Base-by-base conservation (phyloP, 2,113 vertebrate genomes). In the Lamprotornis superbus region DNA sequence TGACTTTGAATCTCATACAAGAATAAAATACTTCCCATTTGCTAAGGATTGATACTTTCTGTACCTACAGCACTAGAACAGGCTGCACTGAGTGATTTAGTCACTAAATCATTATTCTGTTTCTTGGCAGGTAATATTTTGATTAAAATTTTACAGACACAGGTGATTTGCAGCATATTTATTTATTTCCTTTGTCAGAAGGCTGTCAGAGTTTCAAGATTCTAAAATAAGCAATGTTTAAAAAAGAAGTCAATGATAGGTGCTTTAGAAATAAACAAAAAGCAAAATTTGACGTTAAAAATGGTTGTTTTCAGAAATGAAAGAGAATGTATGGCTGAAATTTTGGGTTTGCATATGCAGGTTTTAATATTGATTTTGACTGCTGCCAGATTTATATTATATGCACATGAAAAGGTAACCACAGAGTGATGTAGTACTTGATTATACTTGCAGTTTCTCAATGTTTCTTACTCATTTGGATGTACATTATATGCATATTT, bases 71-170 rank as follows among this genome's bases (percentile, higher is more conserved):
- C 52, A 49, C 19, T 57, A 33, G 25, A 93, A 84, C 46, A 76
- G 44, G 21, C 40, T 87, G 28, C 37, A 61, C 16, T 11, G 60
- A 71, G 28, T 40, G 53, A 68, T 93, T 93, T 73, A 81, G 37
- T 82, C 60, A 78, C 71, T 56, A 77, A 83, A 77, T 56, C 42
- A 77, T 77, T 90, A 56, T 83, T 90, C 64, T 65, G 4, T 68
- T 91, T 87, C 80, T 93, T 89, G 77, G 35, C 61, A 79, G 65
- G 71, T 90, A 94, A 94, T 16, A 57, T 81, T 94, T 67, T 92
- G 31, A 79, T 91, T 71, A 87, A 67, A 31, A 89, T 91, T 87
- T 87, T 88, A 85, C 7, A 4, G 44, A 49, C 49, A 49, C 39
- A 39, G 27, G 19, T 87, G 40, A 87, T 87, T 89, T 81, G 30